Percentiles rank a stretch among this genome's conserved stretches.
phyloP scores from a whole-genome alignment of 2,888 invertebrate genomes.

The Apodemia zela region DNA sequence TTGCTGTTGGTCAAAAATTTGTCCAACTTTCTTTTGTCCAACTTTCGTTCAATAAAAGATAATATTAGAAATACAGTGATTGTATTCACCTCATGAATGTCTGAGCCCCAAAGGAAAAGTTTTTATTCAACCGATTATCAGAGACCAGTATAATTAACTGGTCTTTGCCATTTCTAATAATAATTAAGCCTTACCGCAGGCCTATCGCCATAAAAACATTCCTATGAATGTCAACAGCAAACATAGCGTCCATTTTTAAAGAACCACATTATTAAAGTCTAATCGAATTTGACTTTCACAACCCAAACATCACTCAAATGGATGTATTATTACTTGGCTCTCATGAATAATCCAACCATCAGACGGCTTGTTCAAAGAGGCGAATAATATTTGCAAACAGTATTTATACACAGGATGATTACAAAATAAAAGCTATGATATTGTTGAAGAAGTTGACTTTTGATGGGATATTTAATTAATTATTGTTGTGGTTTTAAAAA shows the following conservation, averaged over 20 bases:
- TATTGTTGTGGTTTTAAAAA: too few species aligned
- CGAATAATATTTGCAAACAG: slow-evolving; percentile 3
- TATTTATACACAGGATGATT: background rate
- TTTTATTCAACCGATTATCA: too few species aligned
- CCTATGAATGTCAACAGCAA: background rate
- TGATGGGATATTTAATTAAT: too few species aligned
- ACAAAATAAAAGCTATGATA: background rate
- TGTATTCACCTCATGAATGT: too few species aligned
- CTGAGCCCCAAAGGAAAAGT: too few species aligned
- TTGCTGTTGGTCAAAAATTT: too few species aligned
- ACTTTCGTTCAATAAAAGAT: too few species aligned
- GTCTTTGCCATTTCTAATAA: too few species aligned
- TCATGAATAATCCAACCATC: slow-evolving; percentile 16
- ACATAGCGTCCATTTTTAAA: slow-evolving; percentile 27
- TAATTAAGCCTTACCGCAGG: background rate
- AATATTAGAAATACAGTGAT: too few species aligned
- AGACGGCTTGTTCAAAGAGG: slow-evolving; percentile 38
- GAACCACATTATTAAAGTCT: slow-evolving; percentile 31
- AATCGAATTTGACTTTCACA: slow-evolving; percentile 51
- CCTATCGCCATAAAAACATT: background rate
- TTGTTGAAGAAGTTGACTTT: too few species aligned
- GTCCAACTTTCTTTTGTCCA: too few species aligned
- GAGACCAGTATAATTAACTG: too few species aligned
- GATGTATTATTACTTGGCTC: slow-evolving; percentile 39
- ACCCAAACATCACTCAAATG: slow-evolving; percentile 37